A percentile compares a stretch with the other conserved stretches of the same genome.
These are phyloP conservation scores for Crotalus helleri DNA, from an alignment of 2,113 vertebrate genomes.

Conservation along the genomic window DNA sequence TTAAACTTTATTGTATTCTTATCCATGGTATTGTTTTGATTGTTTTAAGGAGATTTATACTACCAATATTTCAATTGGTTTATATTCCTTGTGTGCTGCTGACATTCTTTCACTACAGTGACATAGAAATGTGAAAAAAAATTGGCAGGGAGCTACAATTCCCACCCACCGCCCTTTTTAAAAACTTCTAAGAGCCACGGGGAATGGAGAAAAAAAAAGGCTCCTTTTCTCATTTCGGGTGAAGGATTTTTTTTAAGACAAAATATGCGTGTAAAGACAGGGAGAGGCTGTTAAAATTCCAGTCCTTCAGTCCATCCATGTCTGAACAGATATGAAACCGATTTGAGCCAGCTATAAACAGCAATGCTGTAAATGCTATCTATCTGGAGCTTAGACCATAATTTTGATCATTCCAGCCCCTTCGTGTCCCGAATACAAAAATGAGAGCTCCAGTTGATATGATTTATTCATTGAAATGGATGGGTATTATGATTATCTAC, in stretches of 20 bases:
- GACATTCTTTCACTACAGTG: not conserved
- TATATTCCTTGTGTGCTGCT: not conserved
- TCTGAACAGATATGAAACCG: not conserved
- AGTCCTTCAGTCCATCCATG: not conserved
- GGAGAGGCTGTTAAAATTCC: not conserved
- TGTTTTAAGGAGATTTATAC: not conserved
- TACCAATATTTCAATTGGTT: not conserved
- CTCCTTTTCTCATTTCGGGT: not conserved
- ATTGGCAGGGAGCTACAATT: not conserved
- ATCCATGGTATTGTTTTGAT: not conserved
- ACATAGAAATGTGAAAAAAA: not conserved
- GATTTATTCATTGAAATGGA: not conserved
- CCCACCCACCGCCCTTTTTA: not conserved
- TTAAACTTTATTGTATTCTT: not conserved
- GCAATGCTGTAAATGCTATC: not conserved
- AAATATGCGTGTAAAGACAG: not conserved
- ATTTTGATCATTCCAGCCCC: not conserved
- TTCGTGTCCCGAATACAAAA: not conserved
- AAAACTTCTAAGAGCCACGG: not conserved
- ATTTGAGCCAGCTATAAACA: not conserved
- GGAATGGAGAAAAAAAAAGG: not conserved
- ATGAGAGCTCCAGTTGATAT: not conserved
- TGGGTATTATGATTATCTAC: not conserved
- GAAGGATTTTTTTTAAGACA: not conserved
- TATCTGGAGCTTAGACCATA: not conserved